Conservation (phyloP, 1,140 invertebrate species). For the Leptinotarsa lineolata region DNA sequence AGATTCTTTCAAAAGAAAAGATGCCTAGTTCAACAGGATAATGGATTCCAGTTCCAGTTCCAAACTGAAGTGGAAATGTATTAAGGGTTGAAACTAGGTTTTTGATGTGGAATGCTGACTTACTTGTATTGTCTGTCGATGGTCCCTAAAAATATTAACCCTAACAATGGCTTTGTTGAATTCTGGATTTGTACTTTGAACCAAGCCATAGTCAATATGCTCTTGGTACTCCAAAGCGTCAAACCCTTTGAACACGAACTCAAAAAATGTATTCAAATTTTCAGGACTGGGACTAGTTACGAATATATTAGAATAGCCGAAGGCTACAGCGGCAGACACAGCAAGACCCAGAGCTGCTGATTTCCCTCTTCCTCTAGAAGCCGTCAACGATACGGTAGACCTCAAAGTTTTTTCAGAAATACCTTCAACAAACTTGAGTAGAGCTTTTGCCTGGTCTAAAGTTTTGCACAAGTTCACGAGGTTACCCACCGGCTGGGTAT, state of each 20-base stretch:
- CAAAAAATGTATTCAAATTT: constrained; percentile 97
- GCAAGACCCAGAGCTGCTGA: constrained; percentile 96
- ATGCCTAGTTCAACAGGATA: too few relatives aligned
- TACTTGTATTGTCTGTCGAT: constrained; percentile 96
- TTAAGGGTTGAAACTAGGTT: too few relatives aligned
- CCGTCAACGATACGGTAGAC: constrained; percentile 93
- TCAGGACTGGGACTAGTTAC: constrained; percentile 98
- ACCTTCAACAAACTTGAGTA: constrained; percentile 91
- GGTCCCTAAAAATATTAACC: constrained; percentile 89
- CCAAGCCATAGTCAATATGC: constrained; percentile 93
- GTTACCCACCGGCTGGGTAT: constrained; percentile 88
- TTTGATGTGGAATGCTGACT: constrained; percentile 11
- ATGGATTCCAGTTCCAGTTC: too few relatives aligned
- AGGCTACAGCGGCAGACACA: constrained; percentile 82
- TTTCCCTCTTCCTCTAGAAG: constrained; percentile 95
- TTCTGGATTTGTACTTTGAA: constrained; percentile 95
- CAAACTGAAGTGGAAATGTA: too few relatives aligned
- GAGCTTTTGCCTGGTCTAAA: constrained; percentile 89
- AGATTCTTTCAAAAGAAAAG: too few relatives aligned
- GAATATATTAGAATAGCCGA: constrained; percentile 97
- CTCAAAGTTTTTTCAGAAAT: constrained; percentile 90
- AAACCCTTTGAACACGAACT: constrained; percentile 97
- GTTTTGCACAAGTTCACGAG: constrained; percentile 93
- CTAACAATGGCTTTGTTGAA: constrained; percentile 96
- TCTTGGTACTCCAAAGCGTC: constrained; percentile 95